A percentile compares a stretch with the other conserved stretches of the same genome.
phyloP scores from a whole-genome alignment of 1,140 invertebrate species.

The Bombus waltoni region DNA sequence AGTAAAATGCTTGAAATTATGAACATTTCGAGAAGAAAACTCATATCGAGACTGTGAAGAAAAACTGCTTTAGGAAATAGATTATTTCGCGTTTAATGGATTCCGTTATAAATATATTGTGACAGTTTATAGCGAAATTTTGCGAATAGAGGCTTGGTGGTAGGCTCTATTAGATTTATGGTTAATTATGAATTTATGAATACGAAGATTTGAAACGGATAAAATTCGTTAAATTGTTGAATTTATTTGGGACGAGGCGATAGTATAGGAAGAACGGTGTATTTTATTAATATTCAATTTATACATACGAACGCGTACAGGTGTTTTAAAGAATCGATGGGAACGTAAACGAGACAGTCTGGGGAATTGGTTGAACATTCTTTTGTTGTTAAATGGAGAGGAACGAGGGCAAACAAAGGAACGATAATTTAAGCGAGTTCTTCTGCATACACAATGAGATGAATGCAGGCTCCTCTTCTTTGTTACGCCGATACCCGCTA shows the following conservation, averaged over 20 bases:
- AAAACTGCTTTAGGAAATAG: not conserved
- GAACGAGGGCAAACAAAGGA: not conserved
- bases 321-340: not conserved
- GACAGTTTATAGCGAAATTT: not conserved
- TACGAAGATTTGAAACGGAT: too few species aligned
- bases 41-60: not conserved
- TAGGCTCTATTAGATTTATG: too few species aligned
- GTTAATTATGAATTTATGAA: too few species aligned
- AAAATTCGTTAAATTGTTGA: not conserved
- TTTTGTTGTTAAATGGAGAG: not conserved
- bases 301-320: not conserved
- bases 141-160: too few species aligned
- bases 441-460: not conserved
- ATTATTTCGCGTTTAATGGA: not conserved
- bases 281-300: constrained; percentile 4
- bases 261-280: fast-evolving
- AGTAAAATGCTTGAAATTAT: not conserved
- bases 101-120: not conserved
- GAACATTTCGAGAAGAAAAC: not conserved
- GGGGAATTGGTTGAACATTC: not conserved
- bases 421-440: not conserved
- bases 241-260: not conserved
- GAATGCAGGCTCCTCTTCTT: not conserved
- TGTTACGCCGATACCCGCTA: not conserved
- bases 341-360: not conserved